Evolutionary conservation across 2,797 vertebrate species (phyloP), one percentile per base, ranked within the genome.

Genomic region (Sebastes itinus): DNA sequence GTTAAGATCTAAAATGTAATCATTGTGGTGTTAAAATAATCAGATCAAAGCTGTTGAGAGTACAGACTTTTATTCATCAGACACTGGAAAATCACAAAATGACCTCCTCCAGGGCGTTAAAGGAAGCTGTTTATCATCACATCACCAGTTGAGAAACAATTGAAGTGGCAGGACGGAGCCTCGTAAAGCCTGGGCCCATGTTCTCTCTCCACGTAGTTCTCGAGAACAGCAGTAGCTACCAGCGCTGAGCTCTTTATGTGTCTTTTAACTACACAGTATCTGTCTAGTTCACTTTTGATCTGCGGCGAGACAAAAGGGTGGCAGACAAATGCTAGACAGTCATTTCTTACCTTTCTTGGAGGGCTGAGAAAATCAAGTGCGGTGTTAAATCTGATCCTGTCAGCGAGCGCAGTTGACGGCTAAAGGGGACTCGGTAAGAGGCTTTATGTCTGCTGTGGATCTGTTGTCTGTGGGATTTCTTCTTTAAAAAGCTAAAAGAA

Each of bases 371-470:
- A 92, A 91, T 92, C 83, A 91, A 91, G 89, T 80, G 81, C 25
- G 54, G 85, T 88, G 87, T 93, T 93, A 87, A 93, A 92, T 86
- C 87, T 92, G 91, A 92, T 92, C 91, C 86, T 82, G 88, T 90
- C 92, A 87, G 80, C 7, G 7, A 38, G 42, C 67, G 85, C 80
- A 58, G 80, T 78, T 87, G 91, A 90, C 62, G 77, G 83, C 86
- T 92, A 86, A 89, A 91, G 87, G 89, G 82, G 86, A 87, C 89
- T 92, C 79, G 81, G 74, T 85, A 88, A 91, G 86, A 92, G 88
- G 91, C 86, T 94, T 93, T 89, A 88, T 89, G 89, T 87, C 87
- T 87, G 87, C 84, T 30, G 49, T 62, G 80, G 87, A 88, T 87
- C 88, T 87, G 87, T 89, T 82, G 82, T 90, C 73, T 88, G 77